Evolutionary conservation across 2,888 invertebrate species (phyloP).

Genomic region (Argyra leucocephala): DNA sequence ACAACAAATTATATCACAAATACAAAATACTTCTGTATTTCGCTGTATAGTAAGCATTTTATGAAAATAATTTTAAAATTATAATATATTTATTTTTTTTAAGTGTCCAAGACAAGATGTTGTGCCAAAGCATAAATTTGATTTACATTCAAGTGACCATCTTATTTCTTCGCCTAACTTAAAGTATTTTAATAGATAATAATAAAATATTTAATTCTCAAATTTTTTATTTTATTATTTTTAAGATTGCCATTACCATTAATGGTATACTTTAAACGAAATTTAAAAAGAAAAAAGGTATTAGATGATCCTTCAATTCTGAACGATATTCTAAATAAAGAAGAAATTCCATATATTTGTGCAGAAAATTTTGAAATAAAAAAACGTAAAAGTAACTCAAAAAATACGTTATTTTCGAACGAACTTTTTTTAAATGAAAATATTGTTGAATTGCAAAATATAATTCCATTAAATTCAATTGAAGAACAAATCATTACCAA

Average conservation of each 20-base stretch:
- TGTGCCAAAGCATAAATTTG: background rate
- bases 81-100: background rate
- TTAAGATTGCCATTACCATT: background rate
- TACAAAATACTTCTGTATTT: background rate
- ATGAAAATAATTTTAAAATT: too few species aligned
- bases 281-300: background rate
- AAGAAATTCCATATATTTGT: background rate
- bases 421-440: too few species aligned
- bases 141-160: background rate
- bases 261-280: background rate
- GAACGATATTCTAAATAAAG: background rate
- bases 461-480: too few species aligned
- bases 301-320: background rate
- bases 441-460: too few species aligned
- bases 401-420: too few species aligned
- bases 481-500: too few species aligned
- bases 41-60: background rate
- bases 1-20: background rate
- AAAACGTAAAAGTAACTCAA: too few species aligned
- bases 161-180: background rate
- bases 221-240: background rate
- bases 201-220: background rate
- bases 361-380: too few species aligned
- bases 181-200: background rate
- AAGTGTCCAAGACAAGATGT: background rate